phyloP scores from a whole-genome alignment of 2,888 invertebrate species.

The Aquatica leii region DNA sequence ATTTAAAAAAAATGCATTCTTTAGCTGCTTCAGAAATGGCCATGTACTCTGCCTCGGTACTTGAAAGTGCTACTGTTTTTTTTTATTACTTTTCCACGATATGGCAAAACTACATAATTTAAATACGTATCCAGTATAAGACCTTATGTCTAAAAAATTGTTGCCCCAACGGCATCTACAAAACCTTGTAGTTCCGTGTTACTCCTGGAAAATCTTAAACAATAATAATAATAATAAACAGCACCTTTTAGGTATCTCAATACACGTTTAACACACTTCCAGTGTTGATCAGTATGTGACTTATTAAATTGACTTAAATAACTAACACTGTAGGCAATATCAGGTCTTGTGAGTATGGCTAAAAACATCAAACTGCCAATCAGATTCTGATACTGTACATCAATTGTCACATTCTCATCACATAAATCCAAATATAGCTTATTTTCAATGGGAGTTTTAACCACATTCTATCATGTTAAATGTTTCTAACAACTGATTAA shows the following conservation, averaged over 20 bases:
- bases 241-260: not conserved
- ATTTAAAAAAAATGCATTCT: not conserved
- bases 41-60: conserved; percentile 5
- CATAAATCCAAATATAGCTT: too few species aligned
- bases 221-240: too few species aligned
- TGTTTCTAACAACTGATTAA: too few species aligned
- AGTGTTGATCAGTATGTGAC: not conserved
- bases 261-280: not conserved
- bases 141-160: too few species aligned
- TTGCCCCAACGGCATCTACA: too few species aligned
- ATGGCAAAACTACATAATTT: not conserved
- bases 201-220: too few species aligned
- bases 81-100: not conserved
- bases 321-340: not conserved
- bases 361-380: not conserved
- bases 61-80: not conserved
- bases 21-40: not conserved
- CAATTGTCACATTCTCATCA: too few species aligned
- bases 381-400: not conserved
- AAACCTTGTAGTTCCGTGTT: too few species aligned
- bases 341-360: not conserved
- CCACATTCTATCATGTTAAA: too few species aligned
- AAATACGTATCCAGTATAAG: not conserved
- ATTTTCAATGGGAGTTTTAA: too few species aligned
- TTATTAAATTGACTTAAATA: not conserved